Evolutionary conservation across 2,888 invertebrate genomes (phyloP).

Genomic region (Hirtodrosophila histrioides): DNA sequence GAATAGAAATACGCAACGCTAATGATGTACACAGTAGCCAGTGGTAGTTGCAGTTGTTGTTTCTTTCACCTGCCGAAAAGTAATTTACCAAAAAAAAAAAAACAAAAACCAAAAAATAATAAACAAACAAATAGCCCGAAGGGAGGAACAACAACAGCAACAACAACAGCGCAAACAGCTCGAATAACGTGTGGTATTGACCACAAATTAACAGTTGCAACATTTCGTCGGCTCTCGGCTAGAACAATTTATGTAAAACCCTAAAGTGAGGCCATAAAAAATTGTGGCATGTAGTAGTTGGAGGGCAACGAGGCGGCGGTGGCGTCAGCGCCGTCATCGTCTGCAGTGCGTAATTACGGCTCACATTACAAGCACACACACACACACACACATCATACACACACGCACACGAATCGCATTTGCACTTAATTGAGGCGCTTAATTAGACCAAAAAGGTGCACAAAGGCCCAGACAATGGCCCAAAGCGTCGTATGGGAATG

Average conservation of each 20-base stretch:
- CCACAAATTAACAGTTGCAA: conserved; percentile 79
- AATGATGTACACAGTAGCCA: conserved; percentile 43
- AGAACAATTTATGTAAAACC: conserved; percentile 63
- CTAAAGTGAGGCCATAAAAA: conserved; percentile 56
- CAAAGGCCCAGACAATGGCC: conserved; percentile 67
- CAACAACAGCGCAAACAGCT: conserved; percentile 15
- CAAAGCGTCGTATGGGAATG: conserved; percentile 30
- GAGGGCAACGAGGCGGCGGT: conserved; percentile 16
- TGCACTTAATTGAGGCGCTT: conserved; percentile 80
- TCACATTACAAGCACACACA: conserved; percentile 59
- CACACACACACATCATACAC: conserved; percentile 11
- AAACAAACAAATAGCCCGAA: conserved; percentile 41
- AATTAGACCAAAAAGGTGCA: conserved; percentile 78
- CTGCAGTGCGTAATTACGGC: conserved; percentile 78
- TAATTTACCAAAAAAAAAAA: conserved; percentile 59
- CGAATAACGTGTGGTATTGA: conserved; percentile 63
- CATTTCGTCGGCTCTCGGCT: conserved; percentile 50
- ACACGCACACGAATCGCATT: conserved; percentile 50
- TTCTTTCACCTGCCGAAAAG: conserved; percentile 56
- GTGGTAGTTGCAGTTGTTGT: conserved; percentile 30
- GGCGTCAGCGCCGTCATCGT: conserved; percentile 27
- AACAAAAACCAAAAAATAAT: conserved; percentile 17
- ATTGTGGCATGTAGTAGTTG: conserved; percentile 28
- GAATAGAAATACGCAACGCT: conserved; percentile 19
- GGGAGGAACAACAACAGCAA: conserved; percentile 23